Evolutionary conservation across 2,888 invertebrate species (phyloP), one percentile per base, ranked within the genome.

Genomic region (Lypha dubia): DNA sequence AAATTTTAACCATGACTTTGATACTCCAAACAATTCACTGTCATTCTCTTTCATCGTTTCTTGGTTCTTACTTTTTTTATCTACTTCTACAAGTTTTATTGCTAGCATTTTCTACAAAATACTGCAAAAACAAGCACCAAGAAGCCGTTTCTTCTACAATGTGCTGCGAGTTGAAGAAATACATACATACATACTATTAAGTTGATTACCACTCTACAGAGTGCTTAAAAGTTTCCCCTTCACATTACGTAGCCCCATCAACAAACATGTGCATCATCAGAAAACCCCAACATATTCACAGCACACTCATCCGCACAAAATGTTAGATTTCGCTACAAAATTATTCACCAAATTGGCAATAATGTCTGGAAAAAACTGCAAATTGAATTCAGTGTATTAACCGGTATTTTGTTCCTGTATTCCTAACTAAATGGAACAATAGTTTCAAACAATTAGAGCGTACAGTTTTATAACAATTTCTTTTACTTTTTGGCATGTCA

Each of bases 1-100:
- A 68, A 53, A 41, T n/a, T 53, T 68, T 68, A 68, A 53, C 53
- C 53, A 41, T 68, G 68, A 53, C 68, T 68, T 68, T 68, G 24
- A 53, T 68, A 41, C 35, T n/a, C 51, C 24, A 35, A 68, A 41
- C 68, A 3, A 38, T 38, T 68, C 38, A 3, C 38, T 53, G 38
- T 41, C 22, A 53, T 11, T 41, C 24, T 15, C n/a, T 13, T 1
- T 11, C 3, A 28, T 24, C 24, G 24, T 68, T 63, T 44, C n/a
- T n/a, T 63, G 15, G 7, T 60, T 32, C 7, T 38, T 24, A 0
- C 13, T 15, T 13, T 11, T 38, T n/a, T 28, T 32, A 6, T 22
- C 24, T 24, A 24, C 8, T 53, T 13, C 22, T 6, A 13, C 5
- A 22, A 51, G 3, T 24, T 15, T 0, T 53, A 13, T 13, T 53